A percentile compares a stretch with the other conserved stretches of the same genome.
Conservation (phyloP, 2,797 vertebrate genomes). For the Gila robusta region DNA sequence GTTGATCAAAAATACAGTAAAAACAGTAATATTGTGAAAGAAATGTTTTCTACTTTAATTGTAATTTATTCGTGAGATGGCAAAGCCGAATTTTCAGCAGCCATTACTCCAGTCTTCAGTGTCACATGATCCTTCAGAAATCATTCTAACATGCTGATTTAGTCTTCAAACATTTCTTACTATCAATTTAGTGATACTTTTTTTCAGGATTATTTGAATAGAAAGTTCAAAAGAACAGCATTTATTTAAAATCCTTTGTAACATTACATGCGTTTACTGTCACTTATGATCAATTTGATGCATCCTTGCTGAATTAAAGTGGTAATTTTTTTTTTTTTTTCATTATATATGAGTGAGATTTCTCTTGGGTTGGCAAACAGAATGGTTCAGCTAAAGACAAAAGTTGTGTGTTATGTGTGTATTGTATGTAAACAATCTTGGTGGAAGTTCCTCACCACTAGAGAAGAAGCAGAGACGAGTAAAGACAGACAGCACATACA, state of each 20-base stretch:
- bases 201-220: not conserved
- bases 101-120: not conserved
- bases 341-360: not conserved
- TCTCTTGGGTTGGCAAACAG: not conserved
- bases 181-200: not conserved
- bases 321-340: not conserved
- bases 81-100: not conserved
- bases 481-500: conserved; percentile 87
- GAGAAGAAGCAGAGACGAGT: conserved; percentile 90
- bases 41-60: not conserved
- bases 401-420: not conserved
- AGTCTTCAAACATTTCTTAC: not conserved
- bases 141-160: not conserved
- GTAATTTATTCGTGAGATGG: not conserved
- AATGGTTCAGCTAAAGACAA: not conserved
- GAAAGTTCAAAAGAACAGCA: not conserved
- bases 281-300: not conserved
- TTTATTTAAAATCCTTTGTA: not conserved
- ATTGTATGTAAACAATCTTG: not conserved
- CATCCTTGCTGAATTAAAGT: not conserved
- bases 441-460: conserved; percentile 76
- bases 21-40: not conserved
- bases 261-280: not conserved
- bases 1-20: not conserved
- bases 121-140: not conserved